A percentile compares a stretch with the other conserved stretches of the same genome.
phyloP scores from a whole-genome alignment of 1,140 invertebrate genomes.

The Nasonia longicornis region DNA sequence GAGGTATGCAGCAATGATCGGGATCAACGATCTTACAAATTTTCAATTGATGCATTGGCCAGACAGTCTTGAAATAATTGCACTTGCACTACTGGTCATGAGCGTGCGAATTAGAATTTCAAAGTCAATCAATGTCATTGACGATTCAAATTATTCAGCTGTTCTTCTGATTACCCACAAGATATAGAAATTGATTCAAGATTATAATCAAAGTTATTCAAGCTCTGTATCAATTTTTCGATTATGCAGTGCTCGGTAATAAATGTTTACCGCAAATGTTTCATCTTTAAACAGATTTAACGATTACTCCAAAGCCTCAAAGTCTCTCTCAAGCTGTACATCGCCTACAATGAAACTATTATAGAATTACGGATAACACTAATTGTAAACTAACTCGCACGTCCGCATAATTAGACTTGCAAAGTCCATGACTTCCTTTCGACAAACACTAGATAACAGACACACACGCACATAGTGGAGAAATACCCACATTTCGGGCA shows the following conservation, averaged over 20 bases:
- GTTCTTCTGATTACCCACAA: neutral
- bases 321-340: too few species aligned
- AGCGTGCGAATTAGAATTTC: too few species aligned
- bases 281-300: too few species aligned
- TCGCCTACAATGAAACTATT: neutral
- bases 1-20: neutral
- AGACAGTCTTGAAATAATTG: neutral
- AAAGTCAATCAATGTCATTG: neutral
- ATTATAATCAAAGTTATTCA: neutral
- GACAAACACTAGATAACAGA: neutral
- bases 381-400: too few species aligned
- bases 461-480: neutral
- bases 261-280: too few species aligned
- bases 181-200: neutral
- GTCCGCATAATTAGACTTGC: neutral
- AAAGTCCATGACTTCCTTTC: neutral
- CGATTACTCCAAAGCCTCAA: too few species aligned
- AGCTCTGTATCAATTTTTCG: too few species aligned
- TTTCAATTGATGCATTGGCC: constrained; percentile 34
- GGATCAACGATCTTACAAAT: constrained; percentile 40
- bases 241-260: too few species aligned
- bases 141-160: neutral
- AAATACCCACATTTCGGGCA: too few species aligned
- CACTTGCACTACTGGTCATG: neutral
- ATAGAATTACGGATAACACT: too few species aligned